Base-by-base conservation (phyloP, 2,113 vertebrate species). In the Mungos mungo region DNA sequence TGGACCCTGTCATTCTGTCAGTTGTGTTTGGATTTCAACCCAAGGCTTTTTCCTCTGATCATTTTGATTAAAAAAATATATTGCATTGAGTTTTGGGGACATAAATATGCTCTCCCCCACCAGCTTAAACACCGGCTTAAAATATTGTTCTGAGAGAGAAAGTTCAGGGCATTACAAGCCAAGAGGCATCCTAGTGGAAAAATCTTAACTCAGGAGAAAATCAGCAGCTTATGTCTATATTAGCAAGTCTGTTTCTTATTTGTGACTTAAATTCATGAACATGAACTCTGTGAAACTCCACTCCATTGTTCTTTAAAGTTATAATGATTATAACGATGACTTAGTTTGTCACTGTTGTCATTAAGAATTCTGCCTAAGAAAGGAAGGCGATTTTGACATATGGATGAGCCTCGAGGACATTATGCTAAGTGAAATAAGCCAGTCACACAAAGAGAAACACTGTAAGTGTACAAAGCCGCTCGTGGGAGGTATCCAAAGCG, bases 11-110 rank as follows among this genome's bases (percentile, higher is more conserved):
- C 54, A 90, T 90, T 60, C 83, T 90, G 35, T 87, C 60, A 60
- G 2, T 76, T 82, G 66, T 88, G 81, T 95, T 95, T 89, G 65
- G 54, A 92, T 90, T 66, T 50, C 15, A 68, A 68, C 33, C 80
- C 82, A 81, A 94, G 65, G 25, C 33, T 88, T 84, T 93, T 92
- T 13, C 50, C 25, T 79, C 23, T 95, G 35, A 87, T 92, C 83
- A 90, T 84, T 96, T 92, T 81, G 83, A 91, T 60, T 96, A 38
- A 69, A 96, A 97, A 96, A 84, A 68, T 94, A 68, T 94, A 97
- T 96, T 96, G 92, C 95, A 38, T 72, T 96, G 94, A 97, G 87
- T 4, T 97, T 97, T 93, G n/a, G 96, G 89, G 89, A 92, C 83
- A 95, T 84, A 95, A 90, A 92, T 90, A 96, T 57, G 63, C 18